Percentiles rank a stretch among this genome's conserved stretches.
Evolutionary conservation across 2,797 vertebrate species (phyloP).

Genomic region (Pantherophis vulpinus): DNA sequence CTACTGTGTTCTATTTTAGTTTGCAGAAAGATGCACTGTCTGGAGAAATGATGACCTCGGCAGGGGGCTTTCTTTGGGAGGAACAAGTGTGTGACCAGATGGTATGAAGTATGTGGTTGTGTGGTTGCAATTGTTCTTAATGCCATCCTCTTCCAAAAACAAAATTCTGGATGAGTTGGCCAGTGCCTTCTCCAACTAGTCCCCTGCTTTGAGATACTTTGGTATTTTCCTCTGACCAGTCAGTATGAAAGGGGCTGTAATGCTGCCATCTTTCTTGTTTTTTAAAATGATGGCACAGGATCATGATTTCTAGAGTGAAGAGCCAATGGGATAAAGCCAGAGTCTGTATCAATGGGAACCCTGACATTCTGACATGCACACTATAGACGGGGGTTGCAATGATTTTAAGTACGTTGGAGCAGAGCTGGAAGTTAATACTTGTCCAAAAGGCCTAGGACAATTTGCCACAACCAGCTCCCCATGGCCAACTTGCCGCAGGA

Average conservation of each 20-base stretch:
- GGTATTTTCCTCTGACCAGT: not conserved
- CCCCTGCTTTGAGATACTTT: not conserved
- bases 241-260: not conserved
- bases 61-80: not conserved
- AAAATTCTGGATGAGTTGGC: not conserved
- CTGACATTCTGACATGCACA: not conserved
- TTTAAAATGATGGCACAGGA: not conserved
- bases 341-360: not conserved
- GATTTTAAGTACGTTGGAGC: not conserved
- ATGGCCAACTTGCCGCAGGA: not conserved
- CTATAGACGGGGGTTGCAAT: not conserved
- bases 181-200: not conserved
- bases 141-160: not conserved
- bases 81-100: slow-evolving; percentile 8
- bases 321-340: not conserved
- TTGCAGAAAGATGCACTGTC: slow-evolving; percentile 9
- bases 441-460: not conserved
- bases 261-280: not conserved
- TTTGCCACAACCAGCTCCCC: not conserved
- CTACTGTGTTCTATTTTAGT: slow-evolving; percentile 11
- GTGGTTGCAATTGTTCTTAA: not conserved
- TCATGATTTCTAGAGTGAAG: not conserved
- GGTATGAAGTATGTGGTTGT: not conserved
- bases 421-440: not conserved
- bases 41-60: too few relatives aligned